Evolutionary conservation across 2,113 vertebrate genomes (phyloP).

Genomic region (Chaetops frenatus): DNA sequence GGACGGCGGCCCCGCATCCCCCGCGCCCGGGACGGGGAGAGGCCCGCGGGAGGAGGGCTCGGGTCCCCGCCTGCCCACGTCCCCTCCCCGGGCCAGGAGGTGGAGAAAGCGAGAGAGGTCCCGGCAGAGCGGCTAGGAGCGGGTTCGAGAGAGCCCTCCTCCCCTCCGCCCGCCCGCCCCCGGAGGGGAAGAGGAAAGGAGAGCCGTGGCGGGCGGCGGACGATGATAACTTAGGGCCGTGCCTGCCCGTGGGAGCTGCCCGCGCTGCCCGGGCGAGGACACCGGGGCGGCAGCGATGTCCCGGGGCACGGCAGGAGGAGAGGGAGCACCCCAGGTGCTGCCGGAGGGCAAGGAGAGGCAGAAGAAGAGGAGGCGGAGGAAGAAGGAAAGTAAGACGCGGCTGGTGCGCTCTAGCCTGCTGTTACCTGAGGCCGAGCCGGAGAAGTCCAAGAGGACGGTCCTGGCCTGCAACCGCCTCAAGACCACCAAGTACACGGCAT

Average conservation of each 20-base stretch:
- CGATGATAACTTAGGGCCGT: slow-evolving; percentile 49
- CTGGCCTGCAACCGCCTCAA: slow-evolving; percentile 88
- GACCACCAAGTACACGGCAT: slow-evolving; percentile 93
- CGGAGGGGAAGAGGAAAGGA: slow-evolving; percentile 14
- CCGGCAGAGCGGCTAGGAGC: background rate
- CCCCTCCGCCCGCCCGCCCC: background rate
- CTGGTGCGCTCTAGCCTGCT: slow-evolving; percentile 79
- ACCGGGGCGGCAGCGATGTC: slow-evolving; percentile 66
- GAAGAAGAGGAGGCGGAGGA: slow-evolving; percentile 73
- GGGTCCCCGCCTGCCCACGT: slow-evolving; percentile 1
- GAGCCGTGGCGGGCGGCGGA: background rate
- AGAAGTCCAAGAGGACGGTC: background rate
- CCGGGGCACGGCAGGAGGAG: slow-evolving; percentile 62
- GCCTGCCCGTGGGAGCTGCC: background rate
- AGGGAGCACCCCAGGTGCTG: slow-evolving; percentile 63
- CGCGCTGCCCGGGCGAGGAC: background rate
- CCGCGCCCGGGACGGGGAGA: background rate
- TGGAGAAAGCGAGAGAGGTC: background rate
- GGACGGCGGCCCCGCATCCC: background rate
- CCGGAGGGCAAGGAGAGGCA: slow-evolving; percentile 65
- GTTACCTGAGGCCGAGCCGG: slow-evolving; percentile 48
- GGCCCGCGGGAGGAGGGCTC: background rate
- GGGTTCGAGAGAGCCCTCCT: background rate
- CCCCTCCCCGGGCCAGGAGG: slow-evolving; percentile 10
- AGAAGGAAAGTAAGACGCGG: slow-evolving; percentile 74